Conservation (phyloP, 2,113 vertebrate genomes). For the Nyctereutes procyonoides region DNA sequence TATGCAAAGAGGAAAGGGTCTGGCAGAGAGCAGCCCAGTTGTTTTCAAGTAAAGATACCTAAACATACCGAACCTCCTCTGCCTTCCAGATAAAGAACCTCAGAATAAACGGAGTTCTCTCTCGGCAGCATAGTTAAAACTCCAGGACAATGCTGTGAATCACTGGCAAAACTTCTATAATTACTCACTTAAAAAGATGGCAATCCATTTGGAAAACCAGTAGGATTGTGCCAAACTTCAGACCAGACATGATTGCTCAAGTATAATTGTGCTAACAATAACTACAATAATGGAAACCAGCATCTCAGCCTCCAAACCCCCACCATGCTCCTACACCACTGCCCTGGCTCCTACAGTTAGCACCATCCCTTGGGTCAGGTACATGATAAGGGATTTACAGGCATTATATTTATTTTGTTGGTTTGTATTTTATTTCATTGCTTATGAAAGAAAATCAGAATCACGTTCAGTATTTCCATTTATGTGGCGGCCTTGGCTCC, state of each 20-base stretch:
- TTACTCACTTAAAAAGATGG: constrained; percentile 63
- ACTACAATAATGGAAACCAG: constrained; percentile 25
- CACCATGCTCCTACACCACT: background rate
- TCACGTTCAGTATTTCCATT: constrained; percentile 50
- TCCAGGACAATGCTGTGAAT: background rate
- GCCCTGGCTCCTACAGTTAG: background rate
- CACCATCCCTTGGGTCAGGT: background rate
- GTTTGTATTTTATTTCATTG: constrained; percentile 47
- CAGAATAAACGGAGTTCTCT: constrained; percentile 10
- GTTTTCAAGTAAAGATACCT: background rate
- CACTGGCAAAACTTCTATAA: background rate
- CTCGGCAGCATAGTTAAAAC: constrained; percentile 7
- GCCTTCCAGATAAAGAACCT: background rate
- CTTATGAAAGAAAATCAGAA: constrained; percentile 50
- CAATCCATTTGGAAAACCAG: constrained; percentile 74
- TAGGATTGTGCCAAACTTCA: constrained; percentile 36
- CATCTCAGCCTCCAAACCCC: background rate
- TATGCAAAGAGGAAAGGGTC: background rate
- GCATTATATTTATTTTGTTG: background rate
- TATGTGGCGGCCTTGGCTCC: background rate
- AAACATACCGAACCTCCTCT: background rate
- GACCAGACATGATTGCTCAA: constrained; percentile 53
- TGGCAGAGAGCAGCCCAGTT: background rate
- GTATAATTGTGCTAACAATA: constrained; percentile 7
- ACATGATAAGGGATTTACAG: background rate